Percentiles rank a stretch among this genome's conserved stretches.
Conservation (phyloP, 2,797 vertebrate genomes). For the Paedocypris micromegethes region DNA sequence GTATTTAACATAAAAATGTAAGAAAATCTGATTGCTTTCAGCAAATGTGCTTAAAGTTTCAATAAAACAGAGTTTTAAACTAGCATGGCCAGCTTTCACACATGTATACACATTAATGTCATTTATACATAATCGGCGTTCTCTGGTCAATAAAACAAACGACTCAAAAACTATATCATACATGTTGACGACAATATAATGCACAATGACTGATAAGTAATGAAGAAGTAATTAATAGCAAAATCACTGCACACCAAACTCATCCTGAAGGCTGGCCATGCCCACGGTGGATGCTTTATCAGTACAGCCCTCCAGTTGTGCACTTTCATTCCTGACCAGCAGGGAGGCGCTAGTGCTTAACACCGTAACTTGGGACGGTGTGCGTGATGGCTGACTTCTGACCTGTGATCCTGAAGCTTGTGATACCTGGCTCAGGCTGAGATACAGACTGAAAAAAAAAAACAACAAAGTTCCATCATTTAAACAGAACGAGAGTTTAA, state of each 20-base stretch:
- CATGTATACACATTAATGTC: too few relatives aligned
- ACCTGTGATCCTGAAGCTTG: slow-evolving; percentile 86
- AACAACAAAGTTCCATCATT: neutral
- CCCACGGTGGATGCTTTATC: slow-evolving; percentile 91
- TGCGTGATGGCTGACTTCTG: slow-evolving; percentile 87
- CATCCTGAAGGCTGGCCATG: slow-evolving; percentile 91
- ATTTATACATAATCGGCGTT: too few relatives aligned
- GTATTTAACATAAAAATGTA: too few relatives aligned
- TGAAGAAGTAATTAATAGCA: slow-evolving; percentile 1
- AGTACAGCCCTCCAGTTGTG: slow-evolving; percentile 92
- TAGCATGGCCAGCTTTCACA: too few relatives aligned
- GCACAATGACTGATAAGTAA: slow-evolving; percentile 1
- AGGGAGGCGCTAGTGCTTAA: slow-evolving; percentile 94
- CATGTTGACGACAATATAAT: neutral
- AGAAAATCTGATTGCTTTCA: too few relatives aligned
- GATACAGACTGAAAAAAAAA: slow-evolving; percentile 85
- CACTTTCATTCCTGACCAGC: slow-evolving; percentile 99
- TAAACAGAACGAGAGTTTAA: neutral
- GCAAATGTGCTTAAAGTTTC: too few relatives aligned
- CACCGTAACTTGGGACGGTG: slow-evolving; percentile 92
- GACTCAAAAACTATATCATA: neutral
- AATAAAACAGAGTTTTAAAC: too few relatives aligned
- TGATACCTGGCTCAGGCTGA: slow-evolving; percentile 91
- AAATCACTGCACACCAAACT: slow-evolving; percentile 76
- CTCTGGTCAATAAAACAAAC: too few relatives aligned